phyloP scores from a whole-genome alignment of 64 coral and sea anemone species.

The Actinia equina region DNA sequence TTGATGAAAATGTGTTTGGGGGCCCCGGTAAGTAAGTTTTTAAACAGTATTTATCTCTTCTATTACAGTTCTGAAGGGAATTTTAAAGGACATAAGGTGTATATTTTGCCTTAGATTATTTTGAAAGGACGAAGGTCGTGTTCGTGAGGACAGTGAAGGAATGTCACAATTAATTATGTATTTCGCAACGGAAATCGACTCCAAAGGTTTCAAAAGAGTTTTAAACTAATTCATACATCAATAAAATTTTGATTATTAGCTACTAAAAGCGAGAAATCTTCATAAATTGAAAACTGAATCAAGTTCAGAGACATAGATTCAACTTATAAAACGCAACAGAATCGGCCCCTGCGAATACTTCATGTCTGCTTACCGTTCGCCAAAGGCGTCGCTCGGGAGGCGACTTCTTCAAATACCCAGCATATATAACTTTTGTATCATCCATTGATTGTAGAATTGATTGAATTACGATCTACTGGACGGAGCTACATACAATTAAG shows the following conservation, averaged over 20 bases:
- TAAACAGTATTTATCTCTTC: not conserved
- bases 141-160: constrained; percentile 7
- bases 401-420: constrained; percentile 16
- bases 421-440: not conserved
- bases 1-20: not conserved
- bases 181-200: constrained; percentile 15
- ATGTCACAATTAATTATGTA: constrained; percentile 1
- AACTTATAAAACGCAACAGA: not conserved
- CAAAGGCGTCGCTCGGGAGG: not conserved
- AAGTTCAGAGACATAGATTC: not conserved
- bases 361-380: constrained; percentile 7
- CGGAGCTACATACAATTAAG: not conserved
- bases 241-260: not conserved
- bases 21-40: not conserved
- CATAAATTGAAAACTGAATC: not conserved
- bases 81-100: not conserved
- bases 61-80: not conserved
- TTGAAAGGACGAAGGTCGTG: not conserved
- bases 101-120: not conserved
- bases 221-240: not conserved
- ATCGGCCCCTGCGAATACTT: not conserved
- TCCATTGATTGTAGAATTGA: not conserved
- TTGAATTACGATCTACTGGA: not conserved
- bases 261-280: not conserved
- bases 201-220: not conserved